A percentile compares a stretch with the other conserved stretches of the same genome.
These are phyloP conservation scores for Ceraclea dissimilis DNA, from an alignment of 2,888 invertebrate species.

Conservation along the genomic window DNA sequence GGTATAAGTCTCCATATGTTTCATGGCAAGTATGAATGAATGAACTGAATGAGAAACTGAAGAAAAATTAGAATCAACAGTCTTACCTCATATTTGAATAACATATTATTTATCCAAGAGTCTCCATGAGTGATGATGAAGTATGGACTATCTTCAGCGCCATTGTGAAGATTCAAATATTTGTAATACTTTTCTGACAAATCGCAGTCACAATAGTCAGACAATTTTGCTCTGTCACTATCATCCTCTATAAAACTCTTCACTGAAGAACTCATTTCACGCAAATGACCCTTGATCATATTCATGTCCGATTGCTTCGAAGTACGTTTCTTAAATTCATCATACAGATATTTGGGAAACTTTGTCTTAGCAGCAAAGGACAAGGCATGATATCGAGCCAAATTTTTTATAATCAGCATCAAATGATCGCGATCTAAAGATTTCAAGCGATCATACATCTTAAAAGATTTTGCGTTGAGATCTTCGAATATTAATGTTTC, in stretches of 20 bases:
- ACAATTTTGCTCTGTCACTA: background rate
- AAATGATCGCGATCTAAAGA: slow-evolving; percentile 17
- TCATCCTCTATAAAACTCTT: background rate
- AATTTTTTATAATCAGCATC: slow-evolving; percentile 8
- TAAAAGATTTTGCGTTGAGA: slow-evolving; percentile 10
- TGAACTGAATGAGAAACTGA: too few relatives aligned
- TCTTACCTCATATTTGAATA: slow-evolving; percentile 20
- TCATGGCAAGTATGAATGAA: too few relatives aligned
- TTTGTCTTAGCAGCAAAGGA: slow-evolving; percentile 11
- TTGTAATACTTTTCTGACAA: background rate
- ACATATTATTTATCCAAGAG: slow-evolving; percentile 20
- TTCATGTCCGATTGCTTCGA: background rate
- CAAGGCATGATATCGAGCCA: slow-evolving; percentile 13
- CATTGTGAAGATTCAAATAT: background rate
- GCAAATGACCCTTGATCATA: background rate
- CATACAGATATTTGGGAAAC: background rate
- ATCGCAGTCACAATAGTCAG: background rate
- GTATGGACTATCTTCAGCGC: background rate
- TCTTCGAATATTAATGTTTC: slow-evolving; percentile 18
- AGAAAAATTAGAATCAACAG: too few relatives aligned
- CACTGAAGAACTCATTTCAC: background rate
- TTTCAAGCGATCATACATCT: slow-evolving; percentile 15
- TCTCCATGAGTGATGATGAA: slow-evolving; percentile 16
- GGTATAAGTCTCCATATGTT: too few relatives aligned
- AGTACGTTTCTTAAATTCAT: background rate